Percentiles rank a stretch among this genome's conserved stretches.
phyloP scores from a whole-genome alignment of 2,888 invertebrate genomes.

The Poecilobothrus nobilitatus region DNA sequence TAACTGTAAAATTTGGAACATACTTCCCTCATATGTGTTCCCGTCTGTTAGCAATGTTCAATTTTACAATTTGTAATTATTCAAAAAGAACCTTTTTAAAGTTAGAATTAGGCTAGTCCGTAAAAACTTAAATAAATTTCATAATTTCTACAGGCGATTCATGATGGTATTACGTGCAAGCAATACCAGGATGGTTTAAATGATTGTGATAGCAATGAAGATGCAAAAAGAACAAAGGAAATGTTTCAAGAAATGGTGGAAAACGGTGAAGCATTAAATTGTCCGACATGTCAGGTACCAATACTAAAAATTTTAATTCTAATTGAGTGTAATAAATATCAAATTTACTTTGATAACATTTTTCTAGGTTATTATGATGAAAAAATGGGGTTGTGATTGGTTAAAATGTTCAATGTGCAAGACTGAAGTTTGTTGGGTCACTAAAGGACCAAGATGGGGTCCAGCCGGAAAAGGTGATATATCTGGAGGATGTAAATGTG shows the following conservation, averaged over 20 bases:
- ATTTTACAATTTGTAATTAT: too few relatives aligned
- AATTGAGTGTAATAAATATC: background rate
- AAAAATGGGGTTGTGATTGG: conserved; percentile 94
- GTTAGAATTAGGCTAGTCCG: too few relatives aligned
- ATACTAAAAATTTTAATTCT: background rate
- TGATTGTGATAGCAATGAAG: conserved; percentile 58
- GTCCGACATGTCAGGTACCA: conserved; percentile 75
- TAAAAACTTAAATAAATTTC: too few relatives aligned
- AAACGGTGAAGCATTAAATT: conserved; percentile 76
- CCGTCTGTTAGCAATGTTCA: too few relatives aligned
- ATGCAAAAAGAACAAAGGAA: conserved; percentile 64
- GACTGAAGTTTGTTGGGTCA: conserved; percentile 92
- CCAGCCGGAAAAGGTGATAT: conserved; percentile 28
- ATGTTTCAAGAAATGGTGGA: conserved; percentile 74
- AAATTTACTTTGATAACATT: background rate
- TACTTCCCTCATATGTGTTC: too few relatives aligned
- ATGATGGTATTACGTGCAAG: conserved; percentile 69
- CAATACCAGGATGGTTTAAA: conserved; percentile 64
- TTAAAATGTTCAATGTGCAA: conserved; percentile 84
- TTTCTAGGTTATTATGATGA: conserved; percentile 56
- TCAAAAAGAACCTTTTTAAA: too few relatives aligned
- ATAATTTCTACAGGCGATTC: conserved; percentile 54
- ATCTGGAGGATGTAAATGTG: conserved; percentile 28
- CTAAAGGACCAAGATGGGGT: conserved; percentile 51
- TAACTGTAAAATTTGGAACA: too few relatives aligned